Base-by-base conservation (phyloP, 2,797 vertebrate genomes). In the Novumbra hubbsi region DNA sequence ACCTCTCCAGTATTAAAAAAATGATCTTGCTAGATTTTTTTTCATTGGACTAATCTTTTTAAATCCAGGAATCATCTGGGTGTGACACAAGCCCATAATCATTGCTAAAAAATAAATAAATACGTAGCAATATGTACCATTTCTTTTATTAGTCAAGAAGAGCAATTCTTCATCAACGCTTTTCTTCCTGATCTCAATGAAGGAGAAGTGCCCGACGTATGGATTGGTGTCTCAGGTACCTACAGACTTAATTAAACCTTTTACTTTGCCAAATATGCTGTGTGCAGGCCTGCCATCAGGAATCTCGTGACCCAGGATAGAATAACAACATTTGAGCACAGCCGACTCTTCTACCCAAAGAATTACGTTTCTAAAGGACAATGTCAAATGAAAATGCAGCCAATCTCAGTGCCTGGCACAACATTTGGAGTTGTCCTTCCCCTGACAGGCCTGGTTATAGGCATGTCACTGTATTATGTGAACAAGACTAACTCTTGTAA, bases 201-300 rank as follows among this genome's bases (percentile, higher is more conserved):
- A 1, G 81, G 84, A 30, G 89, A 91, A 14, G 80, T 95, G 62
- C 93, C 93, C 15, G 93, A 94, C 82, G 81, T 94, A 67, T 94
- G 94, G 94, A 92, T 94, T 4, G 93, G 94, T 69, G 73, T 94
- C 78, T 94, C 93, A 85, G 94, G 94, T 94, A 60, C 11, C 2
- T 21, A 66, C 30, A 66, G 64, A 66, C 19, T 66, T 66, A 32
- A 66, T 16, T 28, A 0, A n/a, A 24, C 21, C 8, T 8, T 11
- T 57, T 57, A 11, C n/a, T 57, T 57, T 57, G 55, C n/a, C 4
- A 9, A 57, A 57, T 57, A 60, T 27, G 4, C 1, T 45, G 41
- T 45, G 41, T 45, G 41, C 41, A 45, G 12, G 9, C 41, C 4
- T 45, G 41, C 41, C 41, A 14, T 45, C 34, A 45, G 41, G 41